phyloP scores from a whole-genome alignment of 2,888 invertebrate species.

The Hyppa rectilinea region DNA sequence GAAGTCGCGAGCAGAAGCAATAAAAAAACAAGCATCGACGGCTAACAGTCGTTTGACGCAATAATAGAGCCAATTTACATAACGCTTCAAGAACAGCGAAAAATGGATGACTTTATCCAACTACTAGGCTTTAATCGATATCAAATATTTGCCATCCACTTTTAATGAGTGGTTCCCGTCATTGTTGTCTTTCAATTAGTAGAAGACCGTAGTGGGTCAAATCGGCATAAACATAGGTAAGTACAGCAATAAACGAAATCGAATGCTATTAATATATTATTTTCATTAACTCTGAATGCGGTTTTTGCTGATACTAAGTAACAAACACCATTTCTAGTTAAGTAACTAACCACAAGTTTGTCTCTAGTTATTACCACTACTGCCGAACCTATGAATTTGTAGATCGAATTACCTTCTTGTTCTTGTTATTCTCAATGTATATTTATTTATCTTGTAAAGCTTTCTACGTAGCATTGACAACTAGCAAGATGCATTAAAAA shows the following conservation, averaged over 20 bases:
- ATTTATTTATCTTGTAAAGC: not conserved
- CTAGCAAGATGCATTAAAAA: not conserved
- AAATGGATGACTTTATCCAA: conserved; percentile 11
- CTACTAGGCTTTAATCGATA: conserved; percentile 18
- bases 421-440: not conserved
- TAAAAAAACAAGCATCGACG: conserved; percentile 2
- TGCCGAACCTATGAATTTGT: conserved; percentile 36
- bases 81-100: conserved; percentile 17
- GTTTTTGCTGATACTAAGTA: conserved; percentile 39
- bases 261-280: not conserved
- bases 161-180: conserved; percentile 32
- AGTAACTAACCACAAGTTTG: conserved; percentile 53
- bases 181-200: conserved; percentile 42
- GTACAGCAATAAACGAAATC: conserved; percentile 9
- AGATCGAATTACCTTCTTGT: conserved; percentile 31
- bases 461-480: not conserved
- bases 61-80: conserved; percentile 26
- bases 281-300: conserved; percentile 6
- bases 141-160: conserved; percentile 47
- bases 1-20: too few relatives aligned
- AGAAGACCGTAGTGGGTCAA: conserved; percentile 15
- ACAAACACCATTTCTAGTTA: conserved; percentile 50
- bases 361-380: conserved; percentile 44
- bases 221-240: not conserved
- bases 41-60: conserved; percentile 19